These are phyloP conservation scores for Aurelia coerulea DNA, from an alignment of 30 jellyfish, hydroid and myxozoan species.

Conservation along the genomic window DNA sequence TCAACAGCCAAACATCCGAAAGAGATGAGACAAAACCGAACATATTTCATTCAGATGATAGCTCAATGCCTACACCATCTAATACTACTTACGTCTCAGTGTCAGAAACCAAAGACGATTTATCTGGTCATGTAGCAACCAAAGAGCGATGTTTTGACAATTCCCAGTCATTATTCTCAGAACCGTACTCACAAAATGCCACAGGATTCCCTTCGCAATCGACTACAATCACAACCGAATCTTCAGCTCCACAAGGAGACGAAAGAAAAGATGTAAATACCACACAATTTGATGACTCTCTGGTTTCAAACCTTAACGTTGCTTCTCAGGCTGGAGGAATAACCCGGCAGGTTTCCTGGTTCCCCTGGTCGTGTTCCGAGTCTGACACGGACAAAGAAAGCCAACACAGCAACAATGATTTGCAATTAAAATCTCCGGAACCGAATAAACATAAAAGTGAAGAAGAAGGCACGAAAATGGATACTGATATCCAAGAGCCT, in stretches of 20 bases:
- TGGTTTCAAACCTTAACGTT: too few species aligned
- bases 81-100: too few species aligned
- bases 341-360: too few species aligned
- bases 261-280: neutral
- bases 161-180: slow-evolving; percentile 12
- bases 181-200: neutral
- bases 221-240: neutral
- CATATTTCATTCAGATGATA: too few species aligned
- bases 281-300: neutral
- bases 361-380: too few species aligned
- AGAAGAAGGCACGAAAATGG: neutral
- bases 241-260: neutral
- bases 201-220: neutral
- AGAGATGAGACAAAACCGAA: too few species aligned
- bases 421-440: slow-evolving; percentile 8
- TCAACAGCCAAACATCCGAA: too few species aligned
- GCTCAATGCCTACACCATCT: too few species aligned
- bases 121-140: neutral
- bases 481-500: too few species aligned
- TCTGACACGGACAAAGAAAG: too few species aligned
- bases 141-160: neutral
- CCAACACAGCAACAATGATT: neutral
- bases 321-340: too few species aligned
- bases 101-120: too few species aligned
- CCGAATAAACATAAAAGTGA: neutral